Conservation (phyloP, 1,140 invertebrate species). For the Pinna nobilis region DNA sequence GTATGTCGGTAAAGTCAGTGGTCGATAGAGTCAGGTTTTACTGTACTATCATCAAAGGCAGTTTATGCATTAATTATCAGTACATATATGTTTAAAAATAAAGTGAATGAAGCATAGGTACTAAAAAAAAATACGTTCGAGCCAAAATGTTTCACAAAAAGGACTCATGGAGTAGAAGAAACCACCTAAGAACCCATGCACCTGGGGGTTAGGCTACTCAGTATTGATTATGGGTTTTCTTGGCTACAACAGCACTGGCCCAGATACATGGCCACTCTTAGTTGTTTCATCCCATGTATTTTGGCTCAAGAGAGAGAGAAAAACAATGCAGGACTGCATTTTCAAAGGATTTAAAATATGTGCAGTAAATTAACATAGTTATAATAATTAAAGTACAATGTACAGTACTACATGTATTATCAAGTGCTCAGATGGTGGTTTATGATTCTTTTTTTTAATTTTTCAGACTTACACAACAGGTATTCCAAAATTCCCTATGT, state of each 20-base stretch:
- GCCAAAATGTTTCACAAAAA: constrained; percentile 1
- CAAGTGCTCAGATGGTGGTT: not conserved
- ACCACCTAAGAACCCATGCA: constrained; percentile 16
- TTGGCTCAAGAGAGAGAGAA: not conserved
- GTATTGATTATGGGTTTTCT: too few species aligned
- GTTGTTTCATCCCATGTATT: too few species aligned
- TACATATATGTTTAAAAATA: too few species aligned
- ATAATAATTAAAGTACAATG: not conserved
- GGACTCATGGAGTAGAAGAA: not conserved
- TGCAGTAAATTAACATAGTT: not conserved
- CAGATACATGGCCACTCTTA: too few species aligned
- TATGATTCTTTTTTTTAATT: constrained; percentile 10
- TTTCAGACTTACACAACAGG: constrained; percentile 11
- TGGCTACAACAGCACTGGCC: too few species aligned
- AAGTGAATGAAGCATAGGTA: too few species aligned
- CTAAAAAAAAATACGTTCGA: too few species aligned
- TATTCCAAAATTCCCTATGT: constrained; percentile 40
- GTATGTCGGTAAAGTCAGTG: too few species aligned
- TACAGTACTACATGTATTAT: not conserved
- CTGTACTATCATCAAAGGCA: too few species aligned
- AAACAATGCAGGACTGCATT: not conserved
- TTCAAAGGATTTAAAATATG: not conserved
- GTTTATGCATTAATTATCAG: too few species aligned
- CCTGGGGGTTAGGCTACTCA: too few species aligned
- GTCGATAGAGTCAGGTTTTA: too few species aligned